A percentile compares a stretch with the other conserved stretches of the same genome.
Conservation (phyloP, 2,888 invertebrate species). For the Dimorphilus gyrociliatus region DNA sequence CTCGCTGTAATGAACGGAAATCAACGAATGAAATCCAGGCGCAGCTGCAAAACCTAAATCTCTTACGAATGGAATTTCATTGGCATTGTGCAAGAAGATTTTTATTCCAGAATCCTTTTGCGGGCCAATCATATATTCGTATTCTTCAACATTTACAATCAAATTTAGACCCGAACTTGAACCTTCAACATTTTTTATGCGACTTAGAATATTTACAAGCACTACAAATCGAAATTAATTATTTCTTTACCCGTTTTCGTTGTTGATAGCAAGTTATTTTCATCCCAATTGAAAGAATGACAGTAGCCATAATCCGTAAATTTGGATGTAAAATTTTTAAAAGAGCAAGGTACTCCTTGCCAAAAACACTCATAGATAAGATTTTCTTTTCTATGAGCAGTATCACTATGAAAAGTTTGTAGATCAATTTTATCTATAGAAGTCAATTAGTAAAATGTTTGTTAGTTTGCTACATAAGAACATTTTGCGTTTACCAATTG, state of each 20-base stretch:
- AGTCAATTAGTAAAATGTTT: too few species aligned
- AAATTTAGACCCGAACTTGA: too few species aligned
- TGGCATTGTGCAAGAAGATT: not conserved
- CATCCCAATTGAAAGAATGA: conserved; percentile 1
- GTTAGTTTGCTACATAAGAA: too few species aligned
- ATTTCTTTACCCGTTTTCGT: conserved; percentile 2
- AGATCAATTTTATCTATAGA: too few species aligned
- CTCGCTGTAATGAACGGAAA: conserved; percentile 1
- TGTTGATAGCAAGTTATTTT: not conserved
- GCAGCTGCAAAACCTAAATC: conserved; percentile 2
- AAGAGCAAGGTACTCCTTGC: not conserved
- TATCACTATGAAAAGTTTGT: too few species aligned
- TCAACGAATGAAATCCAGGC: conserved; percentile 2
- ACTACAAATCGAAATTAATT: not conserved
- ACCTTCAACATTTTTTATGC: not conserved
- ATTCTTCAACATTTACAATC: too few species aligned
- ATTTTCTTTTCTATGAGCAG: too few species aligned
- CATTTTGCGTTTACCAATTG: too few species aligned
- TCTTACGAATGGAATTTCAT: conserved; percentile 2
- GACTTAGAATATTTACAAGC: not conserved
- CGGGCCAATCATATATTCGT: too few species aligned
- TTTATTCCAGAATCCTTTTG: not conserved
- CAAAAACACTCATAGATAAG: conserved; percentile 1
- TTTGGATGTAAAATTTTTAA: conserved; percentile 1
- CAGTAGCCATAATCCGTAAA: conserved; percentile 3